These are phyloP conservation scores for Apis florea DNA, from an alignment of 1,140 invertebrate species.

Conservation along the genomic window DNA sequence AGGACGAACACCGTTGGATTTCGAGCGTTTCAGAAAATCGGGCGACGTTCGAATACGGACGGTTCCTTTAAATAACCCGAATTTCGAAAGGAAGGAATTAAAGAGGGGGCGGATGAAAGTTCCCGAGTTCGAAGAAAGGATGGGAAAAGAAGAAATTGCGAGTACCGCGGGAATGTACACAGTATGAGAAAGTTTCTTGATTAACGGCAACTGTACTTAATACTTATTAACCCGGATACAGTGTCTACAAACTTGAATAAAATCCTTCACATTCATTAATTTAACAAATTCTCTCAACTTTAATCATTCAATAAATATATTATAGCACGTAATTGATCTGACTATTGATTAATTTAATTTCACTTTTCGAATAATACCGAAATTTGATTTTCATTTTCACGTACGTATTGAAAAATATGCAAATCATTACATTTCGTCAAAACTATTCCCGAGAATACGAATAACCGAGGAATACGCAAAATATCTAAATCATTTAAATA, in stretches of 20 bases:
- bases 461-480: too few species aligned
- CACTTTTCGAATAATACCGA: not conserved
- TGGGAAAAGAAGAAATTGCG: constrained; percentile 12
- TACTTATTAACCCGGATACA: constrained; percentile 21
- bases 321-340: too few species aligned
- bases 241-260: not conserved
- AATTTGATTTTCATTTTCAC: too few species aligned
- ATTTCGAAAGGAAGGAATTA: not conserved
- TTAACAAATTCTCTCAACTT: constrained; percentile 5
- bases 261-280: constrained; percentile 5
- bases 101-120: not conserved
- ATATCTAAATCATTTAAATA: not conserved
- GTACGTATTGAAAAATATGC: too few species aligned
- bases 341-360: not conserved
- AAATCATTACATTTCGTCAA: not conserved
- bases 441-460: too few species aligned
- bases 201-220: constrained; percentile 6
- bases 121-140: not conserved
- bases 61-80: not conserved
- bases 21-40: not conserved
- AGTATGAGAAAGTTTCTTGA: constrained; percentile 21
- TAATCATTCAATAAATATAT: too few species aligned
- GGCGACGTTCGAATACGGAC: not conserved
- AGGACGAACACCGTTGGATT: not conserved
- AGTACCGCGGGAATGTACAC: not conserved